phyloP scores from a whole-genome alignment of 1,140 invertebrate species.

The Drosophila nikananu region DNA sequence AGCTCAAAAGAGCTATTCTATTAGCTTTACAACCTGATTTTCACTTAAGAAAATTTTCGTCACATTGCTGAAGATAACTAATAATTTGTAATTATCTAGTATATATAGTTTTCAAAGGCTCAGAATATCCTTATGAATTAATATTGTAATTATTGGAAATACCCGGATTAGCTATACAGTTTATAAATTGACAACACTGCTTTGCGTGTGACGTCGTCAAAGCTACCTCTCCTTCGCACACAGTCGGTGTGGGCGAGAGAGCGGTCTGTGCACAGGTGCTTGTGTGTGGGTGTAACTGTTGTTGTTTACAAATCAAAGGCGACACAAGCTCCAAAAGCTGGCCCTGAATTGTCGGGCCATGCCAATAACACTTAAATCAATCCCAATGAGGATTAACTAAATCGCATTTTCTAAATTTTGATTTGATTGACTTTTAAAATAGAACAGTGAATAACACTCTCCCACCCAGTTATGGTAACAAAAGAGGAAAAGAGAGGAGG shows the following conservation, averaged over 20 bases:
- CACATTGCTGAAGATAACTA: no score
- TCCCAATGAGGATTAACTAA: constrained; percentile 1
- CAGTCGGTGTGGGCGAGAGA: constrained; percentile 7
- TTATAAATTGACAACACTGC: neutral
- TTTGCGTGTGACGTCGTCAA: constrained; percentile 38
- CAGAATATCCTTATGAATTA: no score
- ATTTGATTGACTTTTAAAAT: constrained; percentile 7
- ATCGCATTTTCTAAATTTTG: neutral
- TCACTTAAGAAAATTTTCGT: no score
- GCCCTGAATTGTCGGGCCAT: neutral
- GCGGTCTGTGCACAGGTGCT: neutral
- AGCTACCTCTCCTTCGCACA: neutral
- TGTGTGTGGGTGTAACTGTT: constrained; percentile 21
- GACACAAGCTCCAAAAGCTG: neutral
- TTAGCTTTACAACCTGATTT: no score
- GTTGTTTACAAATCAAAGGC: constrained; percentile 10
- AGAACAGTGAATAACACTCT: neutral
- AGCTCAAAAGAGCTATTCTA: no score
- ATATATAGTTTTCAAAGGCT: no score
- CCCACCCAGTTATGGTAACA: neutral
- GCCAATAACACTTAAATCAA: constrained; percentile 1
- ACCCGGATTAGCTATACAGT: no score
- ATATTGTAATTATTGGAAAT: no score
- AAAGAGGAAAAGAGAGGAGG: neutral
- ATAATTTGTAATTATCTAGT: no score